phyloP scores from a whole-genome alignment of 1,140 invertebrate genomes.

The Drosophila nigrodunni region DNA sequence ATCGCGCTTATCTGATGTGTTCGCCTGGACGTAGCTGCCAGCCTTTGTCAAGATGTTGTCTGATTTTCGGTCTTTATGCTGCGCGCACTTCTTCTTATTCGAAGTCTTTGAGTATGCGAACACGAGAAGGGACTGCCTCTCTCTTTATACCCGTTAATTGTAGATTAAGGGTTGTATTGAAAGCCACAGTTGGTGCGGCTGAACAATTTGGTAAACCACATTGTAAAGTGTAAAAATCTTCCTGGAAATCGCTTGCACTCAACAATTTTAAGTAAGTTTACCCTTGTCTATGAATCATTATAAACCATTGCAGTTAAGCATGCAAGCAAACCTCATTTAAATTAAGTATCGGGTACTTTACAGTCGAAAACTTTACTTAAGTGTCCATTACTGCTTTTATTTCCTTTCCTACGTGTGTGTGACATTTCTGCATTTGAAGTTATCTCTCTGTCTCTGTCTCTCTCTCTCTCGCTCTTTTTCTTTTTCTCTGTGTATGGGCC shows the following conservation, averaged over 20 bases:
- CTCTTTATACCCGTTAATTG: not conserved
- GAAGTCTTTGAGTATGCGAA: conserved; percentile 47
- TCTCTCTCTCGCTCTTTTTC: not conserved
- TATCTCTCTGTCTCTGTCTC: conserved; percentile 37
- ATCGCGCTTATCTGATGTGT: conserved; percentile 75
- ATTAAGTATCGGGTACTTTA: no score
- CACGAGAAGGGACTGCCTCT: conserved; percentile 8
- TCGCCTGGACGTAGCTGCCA: conserved; percentile 32
- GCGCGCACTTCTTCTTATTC: conserved; percentile 19
- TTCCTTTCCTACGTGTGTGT: conserved; percentile 16
- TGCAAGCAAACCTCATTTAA: no score
- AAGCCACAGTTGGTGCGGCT: no score
- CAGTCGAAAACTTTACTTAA: no score
- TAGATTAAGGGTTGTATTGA: no score
- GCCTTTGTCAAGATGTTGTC: conserved; percentile 70
- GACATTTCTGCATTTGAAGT: conserved; percentile 49
- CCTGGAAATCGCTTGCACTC: no score
- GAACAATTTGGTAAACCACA: no score
- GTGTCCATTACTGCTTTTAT: not conserved
- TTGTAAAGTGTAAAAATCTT: no score
- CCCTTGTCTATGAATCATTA: no score
- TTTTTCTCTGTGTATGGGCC: not conserved
- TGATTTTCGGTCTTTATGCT: conserved; percentile 79
- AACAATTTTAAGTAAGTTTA: no score
- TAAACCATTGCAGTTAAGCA: no score